phyloP scores from a whole-genome alignment of 2,113 vertebrate genomes.

The Sciurus niger region DNA sequence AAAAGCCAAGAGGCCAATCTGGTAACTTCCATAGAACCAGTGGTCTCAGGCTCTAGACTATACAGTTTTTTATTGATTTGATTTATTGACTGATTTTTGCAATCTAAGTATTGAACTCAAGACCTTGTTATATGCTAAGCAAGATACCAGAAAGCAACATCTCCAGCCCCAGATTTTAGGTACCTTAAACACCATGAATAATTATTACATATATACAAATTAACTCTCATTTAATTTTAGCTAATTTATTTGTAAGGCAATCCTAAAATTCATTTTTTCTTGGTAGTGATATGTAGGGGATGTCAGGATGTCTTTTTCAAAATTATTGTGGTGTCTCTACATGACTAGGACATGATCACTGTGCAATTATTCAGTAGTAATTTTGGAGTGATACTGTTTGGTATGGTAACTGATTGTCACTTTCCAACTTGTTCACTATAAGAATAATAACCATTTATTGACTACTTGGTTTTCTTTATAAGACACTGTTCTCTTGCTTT shows the following conservation, averaged over 20 bases:
- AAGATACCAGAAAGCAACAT: too few relatives aligned
- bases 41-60: background rate
- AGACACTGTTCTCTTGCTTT: constrained; percentile 18
- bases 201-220: background rate
- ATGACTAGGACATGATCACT: background rate
- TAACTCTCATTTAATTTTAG: background rate
- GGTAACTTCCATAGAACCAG: background rate
- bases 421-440: background rate
- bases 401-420: background rate
- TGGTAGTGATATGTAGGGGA: background rate
- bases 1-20: background rate
- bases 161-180: too few relatives aligned
- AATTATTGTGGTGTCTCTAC: background rate
- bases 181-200: background rate
- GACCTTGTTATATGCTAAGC: too few relatives aligned
- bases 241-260: background rate
- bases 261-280: background rate
- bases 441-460: background rate
- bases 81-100: too few relatives aligned
- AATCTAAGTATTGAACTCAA: too few relatives aligned
- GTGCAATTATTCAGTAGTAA: background rate
- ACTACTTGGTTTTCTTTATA: background rate
- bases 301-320: background rate
- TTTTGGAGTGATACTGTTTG: constrained; percentile 32
- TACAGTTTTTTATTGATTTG: background rate